Conservation (phyloP, 2,888 invertebrate species). For the Philereme vetulata region DNA sequence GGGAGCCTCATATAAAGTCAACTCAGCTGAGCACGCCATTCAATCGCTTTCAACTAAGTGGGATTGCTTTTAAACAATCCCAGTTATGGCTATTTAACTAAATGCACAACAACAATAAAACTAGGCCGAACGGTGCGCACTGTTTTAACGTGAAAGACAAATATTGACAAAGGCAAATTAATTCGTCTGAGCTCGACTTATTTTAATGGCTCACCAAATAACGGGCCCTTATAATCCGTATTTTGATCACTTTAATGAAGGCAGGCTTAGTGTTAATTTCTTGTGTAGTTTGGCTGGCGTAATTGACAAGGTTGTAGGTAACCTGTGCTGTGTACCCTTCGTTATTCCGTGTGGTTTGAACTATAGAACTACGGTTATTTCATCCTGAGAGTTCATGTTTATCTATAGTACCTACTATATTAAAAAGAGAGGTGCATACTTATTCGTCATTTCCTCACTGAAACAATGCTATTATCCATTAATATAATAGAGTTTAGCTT, state of each 20-base stretch:
- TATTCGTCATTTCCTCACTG: not conserved
- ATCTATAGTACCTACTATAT: too few relatives aligned
- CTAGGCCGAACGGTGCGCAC: too few relatives aligned
- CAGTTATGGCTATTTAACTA: too few relatives aligned
- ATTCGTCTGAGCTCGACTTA: slow-evolving; percentile 3
- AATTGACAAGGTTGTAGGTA: slow-evolving; percentile 27
- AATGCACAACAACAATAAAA: too few relatives aligned
- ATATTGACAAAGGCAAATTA: slow-evolving; percentile 10
- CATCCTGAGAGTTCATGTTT: not conserved
- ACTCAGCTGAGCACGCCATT: not conserved
- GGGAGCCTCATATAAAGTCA: slow-evolving; percentile 6
- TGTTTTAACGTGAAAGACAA: too few relatives aligned
- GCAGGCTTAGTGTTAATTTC: slow-evolving; percentile 33
- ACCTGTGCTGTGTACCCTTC: slow-evolving; percentile 21
- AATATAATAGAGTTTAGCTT: slow-evolving; percentile 17
- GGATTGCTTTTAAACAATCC: not conserved
- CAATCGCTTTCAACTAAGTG: slow-evolving; percentile 3
- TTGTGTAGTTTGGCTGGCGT: slow-evolving; percentile 29
- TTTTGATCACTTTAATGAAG: slow-evolving; percentile 37
- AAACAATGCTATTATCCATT: slow-evolving; percentile 16
- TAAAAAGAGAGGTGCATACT: too few relatives aligned
- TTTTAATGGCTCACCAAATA: slow-evolving; percentile 24
- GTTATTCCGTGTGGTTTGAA: slow-evolving; percentile 34
- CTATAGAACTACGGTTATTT: slow-evolving; percentile 27
- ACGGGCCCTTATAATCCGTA: slow-evolving; percentile 30